Percentiles rank a stretch among this genome's conserved stretches.
These are phyloP conservation scores for Thalassophryne amazonica DNA, from an alignment of 2,797 vertebrate species.

Conservation along the genomic window DNA sequence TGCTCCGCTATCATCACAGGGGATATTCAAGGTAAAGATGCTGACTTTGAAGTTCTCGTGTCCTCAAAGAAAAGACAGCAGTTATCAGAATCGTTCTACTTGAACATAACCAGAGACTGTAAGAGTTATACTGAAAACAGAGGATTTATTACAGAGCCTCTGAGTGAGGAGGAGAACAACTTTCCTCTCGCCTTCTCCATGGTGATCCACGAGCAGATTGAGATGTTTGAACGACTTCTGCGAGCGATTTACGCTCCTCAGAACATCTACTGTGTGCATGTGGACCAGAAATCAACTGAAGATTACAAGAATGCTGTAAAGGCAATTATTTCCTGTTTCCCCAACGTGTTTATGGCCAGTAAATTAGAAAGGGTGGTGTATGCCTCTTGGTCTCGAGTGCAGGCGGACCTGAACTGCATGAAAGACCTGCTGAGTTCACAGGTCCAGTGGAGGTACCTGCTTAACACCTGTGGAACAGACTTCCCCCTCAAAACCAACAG, in stretches of 20 bases:
- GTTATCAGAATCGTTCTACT: constrained; percentile 68
- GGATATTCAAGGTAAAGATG: constrained; percentile 30
- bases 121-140: constrained; percentile 57
- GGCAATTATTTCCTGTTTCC: constrained; percentile 79
- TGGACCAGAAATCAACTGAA: constrained; percentile 78
- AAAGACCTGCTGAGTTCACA: constrained; percentile 75
- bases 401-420: constrained; percentile 89
- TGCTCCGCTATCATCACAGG: constrained; percentile 71
- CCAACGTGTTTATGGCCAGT: constrained; percentile 83
- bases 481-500: constrained; percentile 87
- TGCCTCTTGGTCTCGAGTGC: constrained; percentile 85
- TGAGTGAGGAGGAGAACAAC: constrained; percentile 77
- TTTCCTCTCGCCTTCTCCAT: constrained; percentile 88
- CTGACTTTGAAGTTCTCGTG: constrained; percentile 57
- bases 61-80: constrained; percentile 24
- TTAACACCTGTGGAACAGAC: constrained; percentile 87
- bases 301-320: constrained; percentile 70
- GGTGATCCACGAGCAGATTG: constrained; percentile 85
- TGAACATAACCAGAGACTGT: constrained; percentile 79
- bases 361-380: constrained; percentile 79
- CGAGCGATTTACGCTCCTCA: constrained; percentile 83
- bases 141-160: constrained; percentile 67
- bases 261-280: constrained; percentile 85
- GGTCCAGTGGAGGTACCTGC: constrained; percentile 82
- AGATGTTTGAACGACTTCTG: constrained; percentile 86